These are phyloP conservation scores for Drosophila mercatorum DNA, from an alignment of 2,888 invertebrate species.

Conservation along the genomic window DNA sequence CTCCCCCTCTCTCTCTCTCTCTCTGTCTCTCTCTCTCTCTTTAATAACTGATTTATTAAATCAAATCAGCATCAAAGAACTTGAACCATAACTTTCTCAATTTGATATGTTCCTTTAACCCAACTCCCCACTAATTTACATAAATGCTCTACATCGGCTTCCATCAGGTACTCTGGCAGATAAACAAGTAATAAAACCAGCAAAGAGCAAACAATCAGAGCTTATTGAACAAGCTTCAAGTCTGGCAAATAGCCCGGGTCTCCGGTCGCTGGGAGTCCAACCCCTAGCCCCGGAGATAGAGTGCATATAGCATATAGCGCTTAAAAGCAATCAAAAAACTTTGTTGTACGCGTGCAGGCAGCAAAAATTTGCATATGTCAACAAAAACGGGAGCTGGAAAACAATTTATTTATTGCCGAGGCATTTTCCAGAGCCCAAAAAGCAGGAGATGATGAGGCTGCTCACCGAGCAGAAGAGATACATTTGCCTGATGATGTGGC, in stretches of 20 bases:
- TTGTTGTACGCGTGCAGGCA: conserved; percentile 56
- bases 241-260: conserved; percentile 46
- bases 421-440: conserved; percentile 18
- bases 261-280: neutral
- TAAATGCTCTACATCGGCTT: neutral
- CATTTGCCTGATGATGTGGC: conserved; percentile 59
- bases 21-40: neutral
- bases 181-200: conserved; percentile 46
- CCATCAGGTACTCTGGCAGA: neutral
- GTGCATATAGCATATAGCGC: conserved; percentile 29
- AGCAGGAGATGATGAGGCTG: neutral
- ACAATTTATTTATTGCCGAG: conserved; percentile 68
- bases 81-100: neutral
- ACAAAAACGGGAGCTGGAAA: conserved; percentile 61
- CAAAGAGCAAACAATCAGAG: conserved; percentile 54
- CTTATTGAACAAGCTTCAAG: conserved; percentile 45
- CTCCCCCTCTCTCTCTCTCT: no score
- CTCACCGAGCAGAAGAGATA: conserved; percentile 64
- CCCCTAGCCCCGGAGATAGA: conserved; percentile 1
- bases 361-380: conserved; percentile 75
- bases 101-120: neutral
- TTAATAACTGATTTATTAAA: neutral
- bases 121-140: neutral
- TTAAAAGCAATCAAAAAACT: conserved; percentile 70
- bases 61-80: neutral